These are phyloP conservation scores for Syrmaticus mikado DNA, from an alignment of 2,113 vertebrate species.

Conservation along the genomic window DNA sequence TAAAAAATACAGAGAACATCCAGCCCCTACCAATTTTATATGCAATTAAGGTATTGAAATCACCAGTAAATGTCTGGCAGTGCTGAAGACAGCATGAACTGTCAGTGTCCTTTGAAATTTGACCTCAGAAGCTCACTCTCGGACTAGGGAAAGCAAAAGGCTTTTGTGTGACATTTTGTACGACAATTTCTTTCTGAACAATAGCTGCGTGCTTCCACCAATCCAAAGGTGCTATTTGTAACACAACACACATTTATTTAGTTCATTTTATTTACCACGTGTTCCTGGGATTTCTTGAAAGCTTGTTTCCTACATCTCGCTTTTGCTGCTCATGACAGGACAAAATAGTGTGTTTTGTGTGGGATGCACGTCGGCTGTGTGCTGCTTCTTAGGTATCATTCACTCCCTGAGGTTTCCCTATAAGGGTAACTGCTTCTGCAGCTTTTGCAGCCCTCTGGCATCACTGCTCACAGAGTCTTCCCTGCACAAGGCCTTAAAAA, in stretches of 20 bases:
- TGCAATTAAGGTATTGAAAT: neutral
- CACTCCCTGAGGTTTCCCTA: neutral
- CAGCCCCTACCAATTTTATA: neutral
- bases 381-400: neutral
- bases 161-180: neutral
- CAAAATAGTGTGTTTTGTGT: rapidly evolving
- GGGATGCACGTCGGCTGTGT: neutral
- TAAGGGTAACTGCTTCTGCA: neutral
- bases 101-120: neutral
- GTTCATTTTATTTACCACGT: neutral
- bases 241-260: neutral
- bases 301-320: neutral
- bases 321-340: neutral
- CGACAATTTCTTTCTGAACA: neutral
- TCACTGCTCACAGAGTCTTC: neutral
- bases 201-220: neutral
- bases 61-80: neutral
- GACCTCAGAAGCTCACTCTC: neutral
- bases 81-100: neutral
- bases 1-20: conserved; percentile 1
- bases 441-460: neutral
- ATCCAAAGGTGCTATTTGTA: neutral
- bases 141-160: neutral
- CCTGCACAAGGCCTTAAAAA: neutral
- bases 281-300: neutral